phyloP scores from a whole-genome alignment of 2,888 invertebrate species.

The Aspidapion aeneum region DNA sequence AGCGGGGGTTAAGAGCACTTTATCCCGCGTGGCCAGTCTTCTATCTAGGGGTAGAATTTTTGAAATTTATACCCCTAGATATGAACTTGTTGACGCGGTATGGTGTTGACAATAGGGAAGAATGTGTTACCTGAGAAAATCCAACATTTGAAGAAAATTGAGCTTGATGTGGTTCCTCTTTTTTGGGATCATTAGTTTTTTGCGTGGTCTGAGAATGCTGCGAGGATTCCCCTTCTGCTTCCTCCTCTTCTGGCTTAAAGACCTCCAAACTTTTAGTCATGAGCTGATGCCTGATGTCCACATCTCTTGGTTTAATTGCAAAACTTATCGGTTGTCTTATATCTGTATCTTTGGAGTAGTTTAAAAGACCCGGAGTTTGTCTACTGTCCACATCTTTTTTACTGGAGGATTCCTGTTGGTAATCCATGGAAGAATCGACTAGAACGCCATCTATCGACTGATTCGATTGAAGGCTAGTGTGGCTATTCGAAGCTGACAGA shows the following conservation, averaged over 20 bases:
- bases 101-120: no score
- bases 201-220: no score
- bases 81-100: no score
- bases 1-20: no score
- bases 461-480: constrained; percentile 9
- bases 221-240: no score
- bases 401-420: not conserved
- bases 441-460: not conserved
- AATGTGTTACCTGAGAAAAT: not conserved
- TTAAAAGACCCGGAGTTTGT: constrained; percentile 14
- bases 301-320: constrained; percentile 13
- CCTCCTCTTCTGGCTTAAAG: no score
- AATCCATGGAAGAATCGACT: constrained; percentile 7
- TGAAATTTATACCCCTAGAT: no score
- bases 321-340: constrained; percentile 42
- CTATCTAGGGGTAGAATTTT: no score
- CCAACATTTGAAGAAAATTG: not conserved
- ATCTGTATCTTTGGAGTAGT: constrained; percentile 45
- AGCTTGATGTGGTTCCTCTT: no score
- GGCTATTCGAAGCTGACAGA: not conserved
- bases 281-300: not conserved
- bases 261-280: not conserved
- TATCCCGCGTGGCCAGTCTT: no score
- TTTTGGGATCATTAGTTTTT: no score
- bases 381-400: constrained; percentile 33